Evolutionary conservation across 2,113 vertebrate genomes (phyloP).

Genomic region (Grammomys surdaster): DNA sequence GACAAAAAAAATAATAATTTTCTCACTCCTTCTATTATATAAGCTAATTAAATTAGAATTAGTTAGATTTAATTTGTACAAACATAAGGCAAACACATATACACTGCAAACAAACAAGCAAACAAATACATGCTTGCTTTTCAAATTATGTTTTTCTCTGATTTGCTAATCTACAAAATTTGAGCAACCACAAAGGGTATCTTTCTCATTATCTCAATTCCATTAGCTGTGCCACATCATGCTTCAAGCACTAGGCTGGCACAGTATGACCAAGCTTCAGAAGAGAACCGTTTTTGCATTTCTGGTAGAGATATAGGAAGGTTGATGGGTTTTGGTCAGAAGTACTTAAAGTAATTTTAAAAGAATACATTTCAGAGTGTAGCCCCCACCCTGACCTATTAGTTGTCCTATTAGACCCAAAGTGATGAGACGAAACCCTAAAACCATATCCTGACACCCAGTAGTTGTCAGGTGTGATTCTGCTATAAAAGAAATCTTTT

Average conservation of each 20-base stretch:
- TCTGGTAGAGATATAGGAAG: constrained; percentile 15
- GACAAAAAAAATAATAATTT: constrained; percentile 30
- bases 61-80: constrained; percentile 47
- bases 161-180: constrained; percentile 11
- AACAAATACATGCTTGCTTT: constrained; percentile 34
- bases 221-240: not conserved
- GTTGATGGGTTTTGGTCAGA: constrained; percentile 76
- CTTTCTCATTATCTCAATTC: constrained; percentile 34
- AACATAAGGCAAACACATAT: constrained; percentile 50
- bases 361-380: constrained; percentile 69
- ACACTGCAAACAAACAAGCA: not conserved
- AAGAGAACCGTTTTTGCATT: constrained; percentile 15
- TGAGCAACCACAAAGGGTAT: not conserved
- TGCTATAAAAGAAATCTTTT: constrained; percentile 58
- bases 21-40: not conserved
- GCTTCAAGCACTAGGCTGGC: not conserved
- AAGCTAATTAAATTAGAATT: constrained; percentile 63
- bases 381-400: constrained; percentile 59
- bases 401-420: constrained; percentile 72
- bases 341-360: constrained; percentile 71
- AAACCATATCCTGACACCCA: constrained; percentile 42
- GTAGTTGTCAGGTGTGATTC: constrained; percentile 40
- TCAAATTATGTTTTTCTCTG: constrained; percentile 25
- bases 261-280: not conserved
- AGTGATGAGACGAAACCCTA: constrained; percentile 60